These are phyloP conservation scores for Pseudobourletiella spinata DNA, from an alignment of 1,140 invertebrate species.

Conservation along the genomic window DNA sequence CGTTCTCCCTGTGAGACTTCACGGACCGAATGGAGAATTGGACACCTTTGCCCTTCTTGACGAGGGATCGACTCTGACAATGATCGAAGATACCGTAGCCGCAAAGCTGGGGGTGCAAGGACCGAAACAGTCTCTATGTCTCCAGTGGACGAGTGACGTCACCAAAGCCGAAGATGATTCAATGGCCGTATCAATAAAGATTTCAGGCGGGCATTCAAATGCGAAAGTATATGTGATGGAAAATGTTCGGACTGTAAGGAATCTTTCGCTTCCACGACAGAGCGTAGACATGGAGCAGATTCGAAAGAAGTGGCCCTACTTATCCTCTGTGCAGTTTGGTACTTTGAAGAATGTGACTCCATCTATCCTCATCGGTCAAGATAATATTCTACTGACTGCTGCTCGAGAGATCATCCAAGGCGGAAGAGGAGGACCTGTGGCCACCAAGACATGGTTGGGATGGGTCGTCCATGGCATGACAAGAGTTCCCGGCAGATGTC, in stretches of 20 bases:
- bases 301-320: not conserved
- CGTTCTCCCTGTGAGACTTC: not conserved
- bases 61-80: not conserved
- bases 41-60: not conserved
- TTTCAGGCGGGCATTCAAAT: no score
- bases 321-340: not conserved
- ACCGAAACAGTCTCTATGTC: no score
- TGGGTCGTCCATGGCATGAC: not conserved
- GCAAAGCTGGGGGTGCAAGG: no score
- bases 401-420: not conserved
- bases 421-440: not conserved
- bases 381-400: not conserved
- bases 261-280: slow-evolving; percentile 1
- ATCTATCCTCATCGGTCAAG: not conserved
- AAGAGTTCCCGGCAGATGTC: no score
- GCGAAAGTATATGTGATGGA: no score
- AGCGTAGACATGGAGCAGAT: not conserved
- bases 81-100: no score
- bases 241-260: slow-evolving; percentile 7
- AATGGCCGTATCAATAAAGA: not conserved
- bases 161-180: not conserved
- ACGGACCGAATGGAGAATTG: not conserved
- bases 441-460: not conserved
- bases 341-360: not conserved
- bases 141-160: not conserved